Evolutionary conservation across 2,113 vertebrate genomes (phyloP).

Genomic region (Cheilinus undulatus): DNA sequence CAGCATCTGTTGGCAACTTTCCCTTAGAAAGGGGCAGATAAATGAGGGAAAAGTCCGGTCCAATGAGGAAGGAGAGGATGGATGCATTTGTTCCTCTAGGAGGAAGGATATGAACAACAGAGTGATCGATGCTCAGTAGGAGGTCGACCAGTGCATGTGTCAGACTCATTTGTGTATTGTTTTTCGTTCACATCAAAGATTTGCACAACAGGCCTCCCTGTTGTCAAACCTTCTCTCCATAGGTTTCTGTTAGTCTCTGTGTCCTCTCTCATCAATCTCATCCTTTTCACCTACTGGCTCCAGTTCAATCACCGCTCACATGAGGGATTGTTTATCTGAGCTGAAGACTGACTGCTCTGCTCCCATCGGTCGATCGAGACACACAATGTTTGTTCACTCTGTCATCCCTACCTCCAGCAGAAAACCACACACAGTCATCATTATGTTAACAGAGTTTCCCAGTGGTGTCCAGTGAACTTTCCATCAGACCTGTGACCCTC

Average conservation of each 20-base stretch:
- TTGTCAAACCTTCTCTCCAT: not conserved
- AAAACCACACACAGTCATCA: conserved; percentile 19
- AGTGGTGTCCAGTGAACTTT: not conserved
- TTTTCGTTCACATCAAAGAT: conserved; percentile 2
- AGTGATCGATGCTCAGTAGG: conserved; percentile 57
- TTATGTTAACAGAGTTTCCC: conserved; percentile 3
- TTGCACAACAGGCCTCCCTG: conserved; percentile 3
- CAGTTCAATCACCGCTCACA: conserved; percentile 1
- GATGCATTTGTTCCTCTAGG: conserved; percentile 48
- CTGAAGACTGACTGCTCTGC: not conserved
- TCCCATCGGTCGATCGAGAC: not conserved
- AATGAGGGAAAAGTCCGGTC: conserved; percentile 24
- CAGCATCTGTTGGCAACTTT: conserved; percentile 33
- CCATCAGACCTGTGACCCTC: conserved; percentile 34
- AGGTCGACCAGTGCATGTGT: conserved; percentile 27
- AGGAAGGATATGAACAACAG: conserved; percentile 50
- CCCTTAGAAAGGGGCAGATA: conserved; percentile 17
- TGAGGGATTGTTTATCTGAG: conserved; percentile 13
- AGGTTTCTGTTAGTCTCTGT: not conserved
- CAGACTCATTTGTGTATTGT: conserved; percentile 22
- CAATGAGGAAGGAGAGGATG: conserved; percentile 19
- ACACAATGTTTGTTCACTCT: not conserved
- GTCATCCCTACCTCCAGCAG: not conserved
- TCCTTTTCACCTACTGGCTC: conserved; percentile 13
- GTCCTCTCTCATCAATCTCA: not conserved